Conservation (phyloP, 2,888 invertebrate genomes). For the Megamerina dolium region DNA sequence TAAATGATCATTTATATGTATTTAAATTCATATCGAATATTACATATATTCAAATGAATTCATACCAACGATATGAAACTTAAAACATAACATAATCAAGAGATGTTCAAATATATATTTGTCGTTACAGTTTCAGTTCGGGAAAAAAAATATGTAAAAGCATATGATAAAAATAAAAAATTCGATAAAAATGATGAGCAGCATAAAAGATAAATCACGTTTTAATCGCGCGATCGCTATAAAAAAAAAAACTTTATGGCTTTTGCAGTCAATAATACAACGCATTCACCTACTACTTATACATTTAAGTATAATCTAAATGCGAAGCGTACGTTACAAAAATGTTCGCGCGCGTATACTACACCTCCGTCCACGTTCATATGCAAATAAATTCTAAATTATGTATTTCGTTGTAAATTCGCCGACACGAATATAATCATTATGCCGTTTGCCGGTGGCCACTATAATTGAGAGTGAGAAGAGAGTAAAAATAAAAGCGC, state of each 20-base stretch:
- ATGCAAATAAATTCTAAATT: conserved; percentile 36
- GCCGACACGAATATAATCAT: background rate
- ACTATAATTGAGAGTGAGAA: background rate
- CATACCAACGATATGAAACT: no score
- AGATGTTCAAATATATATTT: no score
- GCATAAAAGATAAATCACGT: conserved; percentile 13
- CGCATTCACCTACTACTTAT: conserved; percentile 6
- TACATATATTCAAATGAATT: no score
- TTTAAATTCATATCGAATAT: no score
- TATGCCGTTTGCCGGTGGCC: conserved; percentile 2
- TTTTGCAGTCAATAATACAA: background rate
- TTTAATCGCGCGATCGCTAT: conserved; percentile 7
- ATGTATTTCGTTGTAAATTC: background rate
- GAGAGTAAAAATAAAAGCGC: background rate
- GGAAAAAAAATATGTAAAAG: no score
- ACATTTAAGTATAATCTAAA: conserved; percentile 1
- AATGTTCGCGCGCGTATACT: conserved; percentile 5
- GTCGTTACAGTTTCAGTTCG: no score
- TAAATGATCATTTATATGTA: no score
- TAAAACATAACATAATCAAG: no score
- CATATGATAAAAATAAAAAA: no score
- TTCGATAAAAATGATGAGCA: no score
- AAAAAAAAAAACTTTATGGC: background rate
- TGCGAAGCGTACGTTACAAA: background rate
- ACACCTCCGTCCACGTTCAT: conserved; percentile 22